These are phyloP conservation scores for Gymnoscelis rufifasciata DNA, from an alignment of 2,888 invertebrate genomes.

Conservation along the genomic window DNA sequence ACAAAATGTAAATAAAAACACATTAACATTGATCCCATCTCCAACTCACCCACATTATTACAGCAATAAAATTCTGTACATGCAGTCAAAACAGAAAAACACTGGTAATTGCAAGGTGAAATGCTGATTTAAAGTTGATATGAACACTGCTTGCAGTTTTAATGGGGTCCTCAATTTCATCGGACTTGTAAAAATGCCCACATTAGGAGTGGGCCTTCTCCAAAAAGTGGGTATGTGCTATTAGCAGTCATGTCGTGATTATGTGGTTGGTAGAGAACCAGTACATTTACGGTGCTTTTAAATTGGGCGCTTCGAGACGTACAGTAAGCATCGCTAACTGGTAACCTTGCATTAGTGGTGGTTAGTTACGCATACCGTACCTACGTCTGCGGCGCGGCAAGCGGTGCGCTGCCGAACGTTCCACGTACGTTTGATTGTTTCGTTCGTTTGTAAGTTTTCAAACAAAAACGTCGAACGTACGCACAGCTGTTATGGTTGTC, in stretches of 20 bases:
- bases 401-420: too few relatives aligned
- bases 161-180: background rate
- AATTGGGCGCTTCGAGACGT: too few relatives aligned
- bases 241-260: background rate
- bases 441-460: too few relatives aligned
- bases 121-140: background rate
- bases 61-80: constrained; percentile 21
- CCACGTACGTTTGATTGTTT: too few relatives aligned
- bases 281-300: too few relatives aligned
- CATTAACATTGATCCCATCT: constrained; percentile 23
- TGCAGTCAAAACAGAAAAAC: constrained; percentile 11
- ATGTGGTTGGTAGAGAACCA: too few relatives aligned
- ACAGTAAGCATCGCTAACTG: too few relatives aligned
- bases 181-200: background rate
- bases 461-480: too few relatives aligned
- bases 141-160: background rate
- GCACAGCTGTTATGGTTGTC: too few relatives aligned
- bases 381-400: too few relatives aligned
- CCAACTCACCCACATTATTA: constrained; percentile 15
- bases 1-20: constrained; percentile 29
- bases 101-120: background rate
- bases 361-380: too few relatives aligned
- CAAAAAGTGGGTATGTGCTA: background rate
- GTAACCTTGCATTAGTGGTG: too few relatives aligned
- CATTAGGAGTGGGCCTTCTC: background rate